Evolutionary conservation across 1,140 invertebrate genomes (phyloP), one percentile per base, ranked within the genome.

Genomic region (Ips nitidus): DNA sequence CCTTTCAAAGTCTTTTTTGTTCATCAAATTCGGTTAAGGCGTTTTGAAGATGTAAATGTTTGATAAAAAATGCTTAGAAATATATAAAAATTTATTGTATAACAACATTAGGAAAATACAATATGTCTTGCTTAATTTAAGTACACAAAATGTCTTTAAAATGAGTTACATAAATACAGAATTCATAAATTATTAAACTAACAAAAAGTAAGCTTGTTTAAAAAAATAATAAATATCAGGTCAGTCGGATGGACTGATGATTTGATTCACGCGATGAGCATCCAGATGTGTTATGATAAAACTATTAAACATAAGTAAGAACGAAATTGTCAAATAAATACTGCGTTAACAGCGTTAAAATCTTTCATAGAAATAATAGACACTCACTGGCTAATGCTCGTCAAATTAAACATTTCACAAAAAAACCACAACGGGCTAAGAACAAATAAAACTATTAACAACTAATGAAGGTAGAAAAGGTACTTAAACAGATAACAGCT

Each of bases 91-190:
- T 75, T 77, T 73, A 72, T 75, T 73, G 66, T 75, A 75, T 75
- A 77, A 75, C 73, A 77, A 77, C 72, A 75, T 74, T 74, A 74
- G 73, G 72, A 74, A 73, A 74, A 74, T 66, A 63, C 69, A 70
- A 74, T 71, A 71, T 68, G 67, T 73, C 70, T 73, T 74, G 71
- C 72, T 74, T 72, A 75, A 75, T 73, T 64, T 71, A 67, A 71
- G 63, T 71, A 70, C 64, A 71, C 6, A 61, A 64, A 66, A 59
- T 64, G 56, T 69, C 66, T 61, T 69, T 69, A 71, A 71, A 50
- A 68, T 69, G 52, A 72, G 70, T 71, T 71, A 71, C 61, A 69
- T 74, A 73, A 73, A 73, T 69, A 72, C 65, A 63, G 41, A 69
- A 64, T 64, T 71, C 68, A 74, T 75, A 76, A 74, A 71, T 72